Percentiles rank a stretch among this genome's conserved stretches.
These are phyloP conservation scores for Lepidurus packardi DNA, from an alignment of 1,140 invertebrate species.

Conservation along the genomic window DNA sequence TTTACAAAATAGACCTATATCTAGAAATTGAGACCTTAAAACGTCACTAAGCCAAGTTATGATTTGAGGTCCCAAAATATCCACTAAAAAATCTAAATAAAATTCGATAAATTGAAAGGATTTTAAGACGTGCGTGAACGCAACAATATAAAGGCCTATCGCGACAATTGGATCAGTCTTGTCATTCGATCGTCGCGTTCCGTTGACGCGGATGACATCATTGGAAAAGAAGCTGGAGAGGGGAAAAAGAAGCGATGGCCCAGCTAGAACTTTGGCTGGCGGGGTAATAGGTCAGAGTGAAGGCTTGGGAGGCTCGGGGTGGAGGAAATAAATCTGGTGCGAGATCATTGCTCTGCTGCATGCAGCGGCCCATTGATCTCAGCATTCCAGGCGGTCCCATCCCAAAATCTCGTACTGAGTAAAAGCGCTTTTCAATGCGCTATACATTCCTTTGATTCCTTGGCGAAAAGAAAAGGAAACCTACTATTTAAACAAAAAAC, in stretches of 20 bases:
- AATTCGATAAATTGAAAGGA: no score
- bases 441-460: not conserved
- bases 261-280: not conserved
- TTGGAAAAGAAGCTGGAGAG: not conserved
- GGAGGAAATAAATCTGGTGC: not conserved
- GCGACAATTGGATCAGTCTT: no score
- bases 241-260: not conserved
- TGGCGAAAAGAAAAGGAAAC: not conserved
- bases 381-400: conserved; percentile 7
- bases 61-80: no score
- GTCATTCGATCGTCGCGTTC: no score
- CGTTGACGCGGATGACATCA: no score
- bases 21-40: no score
- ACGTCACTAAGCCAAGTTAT: no score
- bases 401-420: not conserved
- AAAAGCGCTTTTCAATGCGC: not conserved
- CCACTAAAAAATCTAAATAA: no score
- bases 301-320: not conserved
- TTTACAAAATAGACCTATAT: no score
- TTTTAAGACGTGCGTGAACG: no score
- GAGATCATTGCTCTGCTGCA: not conserved
- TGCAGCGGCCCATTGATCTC: conserved; percentile 7
- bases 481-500: no score
- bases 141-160: no score
- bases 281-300: not conserved